A percentile compares a stretch with the other conserved stretches of the same genome.
phyloP scores from a whole-genome alignment of 2,888 invertebrate genomes.

The Abrostola triplasia region DNA sequence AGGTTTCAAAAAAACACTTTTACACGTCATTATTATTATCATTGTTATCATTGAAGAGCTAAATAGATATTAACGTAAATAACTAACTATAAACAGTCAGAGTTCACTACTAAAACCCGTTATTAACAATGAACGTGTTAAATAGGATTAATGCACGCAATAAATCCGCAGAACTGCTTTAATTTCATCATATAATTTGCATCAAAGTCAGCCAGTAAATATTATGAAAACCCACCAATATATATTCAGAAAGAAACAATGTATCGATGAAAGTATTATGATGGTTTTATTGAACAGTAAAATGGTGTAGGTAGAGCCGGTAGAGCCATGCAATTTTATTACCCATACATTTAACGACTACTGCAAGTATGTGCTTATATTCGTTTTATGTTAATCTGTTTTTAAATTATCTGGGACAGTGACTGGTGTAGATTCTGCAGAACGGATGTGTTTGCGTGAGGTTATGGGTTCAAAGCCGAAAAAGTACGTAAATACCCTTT shows the following conservation, averaged over 20 bases:
- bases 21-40: too few species aligned
- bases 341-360: constrained; percentile 48
- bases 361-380: constrained; percentile 40
- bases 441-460: too few species aligned
- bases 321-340: constrained; percentile 55
- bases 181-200: background rate
- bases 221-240: constrained; percentile 4
- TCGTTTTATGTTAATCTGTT: constrained; percentile 33
- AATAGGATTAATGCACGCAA: background rate
- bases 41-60: too few species aligned
- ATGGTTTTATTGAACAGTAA: constrained; percentile 64
- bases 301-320: constrained; percentile 53
- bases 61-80: too few species aligned
- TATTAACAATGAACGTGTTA: background rate
- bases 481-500: too few species aligned
- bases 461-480: too few species aligned
- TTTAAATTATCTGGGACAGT: constrained; percentile 32
- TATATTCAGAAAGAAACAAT: constrained; percentile 24
- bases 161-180: background rate
- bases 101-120: background rate
- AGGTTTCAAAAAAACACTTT: too few species aligned
- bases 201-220: background rate
- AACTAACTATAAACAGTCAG: too few species aligned
- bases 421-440: background rate
- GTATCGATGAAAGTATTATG: constrained; percentile 56